These are phyloP conservation scores for Siderastrea siderea DNA, from an alignment of 92 coral and sea anemone species.

Conservation along the genomic window DNA sequence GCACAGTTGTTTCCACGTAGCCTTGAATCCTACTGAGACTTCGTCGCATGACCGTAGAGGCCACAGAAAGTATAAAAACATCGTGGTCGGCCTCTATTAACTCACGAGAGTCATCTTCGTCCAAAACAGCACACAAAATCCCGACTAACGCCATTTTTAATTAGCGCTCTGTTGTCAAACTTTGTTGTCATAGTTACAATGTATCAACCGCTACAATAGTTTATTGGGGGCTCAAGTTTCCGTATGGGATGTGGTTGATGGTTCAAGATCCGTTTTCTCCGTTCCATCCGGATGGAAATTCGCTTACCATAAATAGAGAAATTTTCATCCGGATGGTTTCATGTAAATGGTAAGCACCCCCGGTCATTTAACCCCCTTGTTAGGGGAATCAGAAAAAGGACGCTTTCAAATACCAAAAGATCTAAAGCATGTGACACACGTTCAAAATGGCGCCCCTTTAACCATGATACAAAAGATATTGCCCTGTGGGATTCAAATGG, in stretches of 20 bases:
- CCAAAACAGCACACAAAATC: conserved; percentile 12
- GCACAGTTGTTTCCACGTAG: conserved; percentile 12
- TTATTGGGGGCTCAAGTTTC: conserved; percentile 30
- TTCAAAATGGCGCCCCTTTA: too few species aligned
- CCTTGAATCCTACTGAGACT: conserved; percentile 10
- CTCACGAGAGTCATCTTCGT: conserved; percentile 5
- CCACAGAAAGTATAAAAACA: conserved; percentile 25
- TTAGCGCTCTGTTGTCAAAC: conserved; percentile 2
- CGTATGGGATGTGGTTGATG: conserved; percentile 27
- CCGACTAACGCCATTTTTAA: conserved; percentile 21
- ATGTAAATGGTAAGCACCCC: conserved; percentile 57
- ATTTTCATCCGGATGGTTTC: conserved; percentile 37
- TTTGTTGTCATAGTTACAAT: conserved; percentile 24
- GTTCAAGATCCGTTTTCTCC: conserved; percentile 23
- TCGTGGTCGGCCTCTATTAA: not conserved
- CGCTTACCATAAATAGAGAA: conserved; percentile 20
- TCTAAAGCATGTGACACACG: too few species aligned
- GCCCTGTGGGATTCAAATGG: too few species aligned
- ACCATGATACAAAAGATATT: too few species aligned
- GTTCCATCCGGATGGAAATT: conserved; percentile 38
- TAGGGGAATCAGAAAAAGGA: too few species aligned
- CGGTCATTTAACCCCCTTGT: too few species aligned
- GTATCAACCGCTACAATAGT: conserved; percentile 28
- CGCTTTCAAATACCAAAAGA: too few species aligned
- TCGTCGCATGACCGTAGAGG: conserved; percentile 28